Evolutionary conservation across 2,888 invertebrate species (phyloP).

Genomic region (Andrena dorsata): DNA sequence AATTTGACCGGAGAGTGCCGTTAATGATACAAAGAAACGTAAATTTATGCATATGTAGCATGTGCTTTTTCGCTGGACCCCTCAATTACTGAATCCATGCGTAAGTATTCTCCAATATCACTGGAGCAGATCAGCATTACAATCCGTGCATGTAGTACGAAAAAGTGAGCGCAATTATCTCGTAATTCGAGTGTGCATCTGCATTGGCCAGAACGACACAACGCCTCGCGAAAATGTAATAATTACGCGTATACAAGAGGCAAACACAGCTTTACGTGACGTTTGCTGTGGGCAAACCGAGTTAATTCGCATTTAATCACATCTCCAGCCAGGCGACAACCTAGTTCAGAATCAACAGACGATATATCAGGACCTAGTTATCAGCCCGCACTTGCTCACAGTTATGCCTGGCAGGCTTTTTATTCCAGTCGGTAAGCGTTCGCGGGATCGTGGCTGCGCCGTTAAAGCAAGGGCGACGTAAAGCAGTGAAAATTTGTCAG

Average conservation of each 20-base stretch:
- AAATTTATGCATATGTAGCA: no score
- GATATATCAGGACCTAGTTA: no score
- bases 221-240: neutral
- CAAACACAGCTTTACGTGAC: neutral
- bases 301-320: slow-evolving; percentile 2
- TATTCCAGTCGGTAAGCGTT: neutral
- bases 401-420: neutral
- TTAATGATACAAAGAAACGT: no score
- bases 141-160: no score
- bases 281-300: neutral
- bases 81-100: no score
- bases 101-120: no score
- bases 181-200: neutral
- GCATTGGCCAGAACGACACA: neutral
- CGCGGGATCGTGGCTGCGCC: neutral
- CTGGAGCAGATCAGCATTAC: no score
- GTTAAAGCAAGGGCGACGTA: slow-evolving; percentile 39
- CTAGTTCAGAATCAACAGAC: no score
- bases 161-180: neutral
- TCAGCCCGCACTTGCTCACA: neutral
- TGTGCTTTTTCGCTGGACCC: no score
- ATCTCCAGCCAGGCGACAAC: neutral
- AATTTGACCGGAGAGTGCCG: no score
- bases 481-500: slow-evolving; percentile 54
- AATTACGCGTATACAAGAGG: neutral